A percentile compares a stretch with the other conserved stretches of the same genome.
These are phyloP conservation scores for Carabus problematicus DNA, from an alignment of 2,888 invertebrate genomes.

Conservation along the genomic window DNA sequence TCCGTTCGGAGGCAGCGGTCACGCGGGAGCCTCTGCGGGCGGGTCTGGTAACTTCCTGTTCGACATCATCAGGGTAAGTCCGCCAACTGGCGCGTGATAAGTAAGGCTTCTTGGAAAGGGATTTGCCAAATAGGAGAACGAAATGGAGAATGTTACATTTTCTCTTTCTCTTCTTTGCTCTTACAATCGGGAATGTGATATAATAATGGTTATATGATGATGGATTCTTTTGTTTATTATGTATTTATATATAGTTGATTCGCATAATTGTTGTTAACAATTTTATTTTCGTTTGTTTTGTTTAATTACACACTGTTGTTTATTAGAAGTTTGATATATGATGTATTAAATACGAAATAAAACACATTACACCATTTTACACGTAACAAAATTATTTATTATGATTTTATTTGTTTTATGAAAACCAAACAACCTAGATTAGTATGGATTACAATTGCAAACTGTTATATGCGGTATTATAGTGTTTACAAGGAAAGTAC, in stretches of 20 bases:
- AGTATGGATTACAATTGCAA: too few relatives aligned
- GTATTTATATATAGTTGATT: constrained; percentile 3
- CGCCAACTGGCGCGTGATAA: background rate
- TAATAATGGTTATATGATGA: background rate
- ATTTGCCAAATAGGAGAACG: background rate
- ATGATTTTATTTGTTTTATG: too few relatives aligned
- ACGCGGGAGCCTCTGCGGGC: constrained; percentile 62
- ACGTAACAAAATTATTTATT: too few relatives aligned
- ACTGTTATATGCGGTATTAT: too few relatives aligned
- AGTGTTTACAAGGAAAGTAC: too few relatives aligned
- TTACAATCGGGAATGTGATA: too few relatives aligned
- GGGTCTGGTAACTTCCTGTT: constrained; percentile 89
- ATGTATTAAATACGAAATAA: too few relatives aligned
- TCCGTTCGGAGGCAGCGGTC: constrained; percentile 67
- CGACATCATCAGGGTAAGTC: constrained; percentile 87
- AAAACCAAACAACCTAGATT: too few relatives aligned
- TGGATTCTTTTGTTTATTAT: constrained; percentile 1
- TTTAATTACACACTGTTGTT: background rate
- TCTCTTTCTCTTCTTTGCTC: background rate
- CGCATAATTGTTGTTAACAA: background rate
- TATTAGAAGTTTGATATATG: too few relatives aligned
- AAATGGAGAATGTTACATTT: background rate
- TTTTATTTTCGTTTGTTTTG: constrained; percentile 3
- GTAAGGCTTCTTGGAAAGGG: constrained; percentile 1
- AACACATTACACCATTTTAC: too few relatives aligned